Base-by-base conservation (phyloP, 2,113 vertebrate species). In the Mirounga angustirostris region DNA sequence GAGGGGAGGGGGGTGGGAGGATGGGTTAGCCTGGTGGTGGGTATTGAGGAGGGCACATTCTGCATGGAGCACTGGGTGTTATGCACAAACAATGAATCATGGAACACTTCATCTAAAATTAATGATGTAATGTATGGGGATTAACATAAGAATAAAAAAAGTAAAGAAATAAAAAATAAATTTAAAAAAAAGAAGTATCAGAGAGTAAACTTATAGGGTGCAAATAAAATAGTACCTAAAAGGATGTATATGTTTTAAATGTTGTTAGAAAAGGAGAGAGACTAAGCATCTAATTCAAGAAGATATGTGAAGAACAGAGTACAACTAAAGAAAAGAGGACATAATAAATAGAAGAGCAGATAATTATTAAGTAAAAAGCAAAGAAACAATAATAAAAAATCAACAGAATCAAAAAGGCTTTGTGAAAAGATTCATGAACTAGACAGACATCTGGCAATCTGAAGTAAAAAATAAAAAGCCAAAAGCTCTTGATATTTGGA, bases 391-490 rank as follows among this genome's bases (percentile, higher is more conserved):
- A 67, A 61, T 22, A 94, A 91, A 7, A 93, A 8, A 59, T 69
- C 52, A 73, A 63, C 5, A 40, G 58, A 76, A 76, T 81, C 26
- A 61, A 89, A 91, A 61, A 24, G n/a, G 4, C 65, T 89, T 58
- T 78, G 13, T 67, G 33, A 87, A 73, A 79, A 89, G 21, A 56
- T 76, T 73, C 76, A 73, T 79, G 56, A 93, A 85, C 80, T 56
- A 91, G 21, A 87, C 56, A 92, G 63, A 73, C 4, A 13, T 50
- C n/a, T 85, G 54, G 10, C 28, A 78, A 83, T 54, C 67, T 89
- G n/a, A 94, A 74, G 43, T 54, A 89, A 92, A 67, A 95, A 43
- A 36, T 73, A 73, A 28, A 73, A 89, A 93, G 71, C 3, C 40
- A 56, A 3, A 58, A 58, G 15, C 43, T 76, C 19, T 15, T 33